Conservation (phyloP, 1,140 invertebrate genomes). For the Zaprionus inermis region DNA sequence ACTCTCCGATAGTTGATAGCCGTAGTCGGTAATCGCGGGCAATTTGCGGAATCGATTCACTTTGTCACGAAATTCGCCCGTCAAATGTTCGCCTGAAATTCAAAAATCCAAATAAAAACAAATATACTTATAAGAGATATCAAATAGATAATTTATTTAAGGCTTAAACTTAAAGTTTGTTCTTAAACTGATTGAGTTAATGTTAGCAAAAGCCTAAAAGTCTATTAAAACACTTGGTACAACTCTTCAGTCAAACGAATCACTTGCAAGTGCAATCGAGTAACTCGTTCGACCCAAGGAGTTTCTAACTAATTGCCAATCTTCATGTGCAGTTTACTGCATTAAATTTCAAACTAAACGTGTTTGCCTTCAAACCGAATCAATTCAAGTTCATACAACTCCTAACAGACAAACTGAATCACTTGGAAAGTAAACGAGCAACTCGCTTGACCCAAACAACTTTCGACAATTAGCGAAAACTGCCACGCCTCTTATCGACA, state of each 20-base stretch:
- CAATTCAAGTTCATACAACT: not conserved
- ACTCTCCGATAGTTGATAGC: slow-evolving; percentile 92
- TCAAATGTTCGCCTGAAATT: slow-evolving; percentile 88
- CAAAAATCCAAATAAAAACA: not conserved
- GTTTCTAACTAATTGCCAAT: not conserved
- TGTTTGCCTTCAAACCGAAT: not conserved
- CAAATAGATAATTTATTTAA: too few relatives aligned
- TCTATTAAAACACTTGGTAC: too few relatives aligned
- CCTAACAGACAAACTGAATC: not conserved
- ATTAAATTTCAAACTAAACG: not conserved
- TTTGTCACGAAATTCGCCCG: slow-evolving; percentile 88
- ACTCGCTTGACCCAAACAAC: slow-evolving; percentile 4
- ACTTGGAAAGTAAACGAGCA: not conserved
- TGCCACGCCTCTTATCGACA: not conserved
- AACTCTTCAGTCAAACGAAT: not conserved
- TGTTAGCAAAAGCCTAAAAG: too few relatives aligned
- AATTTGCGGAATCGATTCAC: slow-evolving; percentile 91
- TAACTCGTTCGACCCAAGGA: not conserved
- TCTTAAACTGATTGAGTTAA: too few relatives aligned
- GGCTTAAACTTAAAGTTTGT: too few relatives aligned
- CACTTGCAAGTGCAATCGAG: not conserved
- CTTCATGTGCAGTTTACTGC: not conserved
- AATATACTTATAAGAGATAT: not conserved
- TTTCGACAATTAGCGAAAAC: not conserved
- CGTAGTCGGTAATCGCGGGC: slow-evolving; percentile 90